Conservation (phyloP, 2,888 invertebrate genomes). For the Fabriciana adippe region DNA sequence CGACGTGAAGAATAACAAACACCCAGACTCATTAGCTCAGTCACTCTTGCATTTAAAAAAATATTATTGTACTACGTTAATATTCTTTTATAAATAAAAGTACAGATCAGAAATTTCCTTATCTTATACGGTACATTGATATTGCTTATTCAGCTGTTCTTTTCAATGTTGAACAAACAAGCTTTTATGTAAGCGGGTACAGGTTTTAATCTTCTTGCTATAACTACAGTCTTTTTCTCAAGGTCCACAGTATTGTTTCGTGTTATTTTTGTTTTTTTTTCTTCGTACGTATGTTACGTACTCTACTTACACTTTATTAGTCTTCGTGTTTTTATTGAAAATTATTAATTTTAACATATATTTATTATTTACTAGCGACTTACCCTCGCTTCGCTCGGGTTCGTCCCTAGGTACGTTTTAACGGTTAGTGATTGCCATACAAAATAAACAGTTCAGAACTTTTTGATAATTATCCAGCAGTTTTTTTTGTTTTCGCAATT, state of each 20-base stretch:
- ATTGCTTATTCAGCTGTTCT: slow-evolving; percentile 12
- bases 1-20: too few species aligned
- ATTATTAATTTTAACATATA: neutral
- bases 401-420: too few species aligned
- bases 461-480: too few species aligned
- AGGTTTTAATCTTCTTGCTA: slow-evolving; percentile 23
- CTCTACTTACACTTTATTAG: neutral
- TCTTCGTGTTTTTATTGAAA: neutral
- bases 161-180: slow-evolving; percentile 21
- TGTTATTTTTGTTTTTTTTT: slow-evolving; percentile 3
- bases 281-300: neutral
- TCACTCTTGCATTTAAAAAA: too few species aligned
- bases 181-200: slow-evolving; percentile 23
- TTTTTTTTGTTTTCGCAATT: too few species aligned
- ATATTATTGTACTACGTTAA: too few species aligned
- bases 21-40: too few species aligned
- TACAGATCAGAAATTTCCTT: neutral
- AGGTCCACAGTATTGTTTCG: slow-evolving; percentile 13
- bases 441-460: too few species aligned
- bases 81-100: neutral
- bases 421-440: too few species aligned
- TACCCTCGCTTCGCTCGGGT: too few species aligned
- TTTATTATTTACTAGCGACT: too few species aligned
- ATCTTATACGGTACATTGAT: neutral
- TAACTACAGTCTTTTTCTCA: slow-evolving; percentile 18